phyloP scores from a whole-genome alignment of 2,888 invertebrate genomes.

The Melinaea marsaeus region DNA sequence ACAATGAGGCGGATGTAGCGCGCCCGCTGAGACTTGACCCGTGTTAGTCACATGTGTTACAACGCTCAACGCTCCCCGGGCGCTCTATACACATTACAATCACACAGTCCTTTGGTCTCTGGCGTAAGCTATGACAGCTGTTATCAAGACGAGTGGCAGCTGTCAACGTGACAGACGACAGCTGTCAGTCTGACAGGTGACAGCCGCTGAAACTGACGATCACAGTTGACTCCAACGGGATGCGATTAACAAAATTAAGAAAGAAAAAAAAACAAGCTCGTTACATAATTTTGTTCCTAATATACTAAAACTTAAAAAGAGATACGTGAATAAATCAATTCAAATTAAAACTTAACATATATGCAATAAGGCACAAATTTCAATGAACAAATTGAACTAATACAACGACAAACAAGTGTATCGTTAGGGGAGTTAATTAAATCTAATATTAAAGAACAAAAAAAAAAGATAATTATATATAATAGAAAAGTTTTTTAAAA shows the following conservation, averaged over 20 bases:
- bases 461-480: not conserved
- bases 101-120: constrained; percentile 37
- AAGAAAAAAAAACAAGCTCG: constrained; percentile 35
- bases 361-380: constrained; percentile 31
- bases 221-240: not conserved
- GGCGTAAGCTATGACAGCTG: constrained; percentile 31
- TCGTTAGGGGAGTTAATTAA: not conserved
- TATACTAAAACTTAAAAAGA: constrained; percentile 13
- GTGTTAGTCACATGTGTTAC: constrained; percentile 1
- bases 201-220: not conserved
- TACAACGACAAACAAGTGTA: constrained; percentile 5
- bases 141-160: constrained; percentile 18
- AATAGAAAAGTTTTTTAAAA: not conserved
- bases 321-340: constrained; percentile 13
- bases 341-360: constrained; percentile 26
- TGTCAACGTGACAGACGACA: not conserved
- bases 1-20: constrained; percentile 51
- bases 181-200: not conserved
- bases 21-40: constrained; percentile 29
- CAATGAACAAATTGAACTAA: constrained; percentile 23
- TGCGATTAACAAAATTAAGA: constrained; percentile 4
- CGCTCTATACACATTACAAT: constrained; percentile 24
- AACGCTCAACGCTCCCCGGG: constrained; percentile 8
- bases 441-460: constrained; percentile 3
- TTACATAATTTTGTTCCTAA: constrained; percentile 19